A percentile compares a stretch with the other conserved stretches of the same genome.
phyloP scores from a whole-genome alignment of 1,140 invertebrate species.

The Tetramorium parvispinum region DNA sequence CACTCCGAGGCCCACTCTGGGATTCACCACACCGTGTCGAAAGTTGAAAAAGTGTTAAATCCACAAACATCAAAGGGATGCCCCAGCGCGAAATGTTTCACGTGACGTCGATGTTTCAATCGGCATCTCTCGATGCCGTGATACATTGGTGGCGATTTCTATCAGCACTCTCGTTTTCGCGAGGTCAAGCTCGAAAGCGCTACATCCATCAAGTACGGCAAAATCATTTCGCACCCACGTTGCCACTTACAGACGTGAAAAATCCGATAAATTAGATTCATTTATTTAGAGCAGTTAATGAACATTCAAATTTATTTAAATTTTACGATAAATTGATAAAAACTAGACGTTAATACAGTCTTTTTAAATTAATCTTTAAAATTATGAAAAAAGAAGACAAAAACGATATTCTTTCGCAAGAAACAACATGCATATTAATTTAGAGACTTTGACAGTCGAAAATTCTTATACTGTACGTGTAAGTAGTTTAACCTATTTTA shows the following conservation, averaged over 20 bases:
- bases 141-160: conserved; percentile 47
- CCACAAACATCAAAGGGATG: conserved; percentile 55
- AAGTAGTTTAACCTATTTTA: conserved; percentile 15
- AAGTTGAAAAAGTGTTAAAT: conserved; percentile 58
- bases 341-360: neutral
- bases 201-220: conserved; percentile 5
- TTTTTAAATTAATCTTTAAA: neutral
- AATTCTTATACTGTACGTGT: neutral
- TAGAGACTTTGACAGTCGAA: neutral
- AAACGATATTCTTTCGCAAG: neutral
- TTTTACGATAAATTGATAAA: neutral
- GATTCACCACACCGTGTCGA: neutral
- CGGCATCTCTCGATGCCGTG: conserved; percentile 43
- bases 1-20: conserved; percentile 32
- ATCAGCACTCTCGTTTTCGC: conserved; percentile 46
- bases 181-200: neutral
- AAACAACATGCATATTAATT: neutral
- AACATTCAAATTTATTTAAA: neutral
- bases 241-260: neutral
- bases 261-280: neutral
- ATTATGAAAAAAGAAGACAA: neutral
- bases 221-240: neutral
- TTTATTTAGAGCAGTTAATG: neutral
- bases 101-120: conserved; percentile 53
- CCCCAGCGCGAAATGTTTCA: conserved; percentile 42